Conservation (phyloP, 1,140 invertebrate genomes). For the Drosophila navojoa region DNA sequence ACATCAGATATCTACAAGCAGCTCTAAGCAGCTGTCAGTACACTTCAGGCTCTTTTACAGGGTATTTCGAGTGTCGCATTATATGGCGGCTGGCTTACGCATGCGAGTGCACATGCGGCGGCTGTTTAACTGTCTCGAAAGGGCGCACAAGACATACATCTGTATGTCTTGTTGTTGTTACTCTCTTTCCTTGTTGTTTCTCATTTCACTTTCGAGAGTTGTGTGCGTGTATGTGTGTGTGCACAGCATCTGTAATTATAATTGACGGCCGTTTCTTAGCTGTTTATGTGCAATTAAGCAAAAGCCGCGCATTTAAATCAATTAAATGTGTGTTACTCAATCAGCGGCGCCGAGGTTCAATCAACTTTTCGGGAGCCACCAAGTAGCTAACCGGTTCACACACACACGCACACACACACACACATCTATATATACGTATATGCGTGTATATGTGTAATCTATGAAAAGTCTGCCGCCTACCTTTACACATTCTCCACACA, state of each 20-base stretch:
- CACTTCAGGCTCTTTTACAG: neutral
- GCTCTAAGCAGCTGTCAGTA: neutral
- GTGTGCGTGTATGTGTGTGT: constrained; percentile 15
- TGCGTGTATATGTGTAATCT: neutral
- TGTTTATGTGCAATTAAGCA: constrained; percentile 72
- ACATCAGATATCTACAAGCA: too few relatives aligned
- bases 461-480: constrained; percentile 2
- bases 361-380: constrained; percentile 58
- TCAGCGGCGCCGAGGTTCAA: constrained; percentile 51
- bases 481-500: constrained; percentile 30
- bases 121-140: constrained; percentile 19
- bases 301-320: constrained; percentile 66
- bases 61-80: constrained; percentile 2
- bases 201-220: constrained; percentile 38
- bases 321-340: constrained; percentile 64
- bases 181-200: constrained; percentile 2
- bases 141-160: constrained; percentile 18
- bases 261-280: constrained; percentile 38
- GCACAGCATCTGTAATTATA: constrained; percentile 49
- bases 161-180: constrained; percentile 16
- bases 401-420: neutral
- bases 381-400: constrained; percentile 55
- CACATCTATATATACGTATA: too few relatives aligned
- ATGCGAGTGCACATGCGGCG: neutral
- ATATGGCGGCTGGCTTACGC: neutral